Conservation (phyloP, 1,140 invertebrate genomes). For the Pseudomyrmex concolor region DNA sequence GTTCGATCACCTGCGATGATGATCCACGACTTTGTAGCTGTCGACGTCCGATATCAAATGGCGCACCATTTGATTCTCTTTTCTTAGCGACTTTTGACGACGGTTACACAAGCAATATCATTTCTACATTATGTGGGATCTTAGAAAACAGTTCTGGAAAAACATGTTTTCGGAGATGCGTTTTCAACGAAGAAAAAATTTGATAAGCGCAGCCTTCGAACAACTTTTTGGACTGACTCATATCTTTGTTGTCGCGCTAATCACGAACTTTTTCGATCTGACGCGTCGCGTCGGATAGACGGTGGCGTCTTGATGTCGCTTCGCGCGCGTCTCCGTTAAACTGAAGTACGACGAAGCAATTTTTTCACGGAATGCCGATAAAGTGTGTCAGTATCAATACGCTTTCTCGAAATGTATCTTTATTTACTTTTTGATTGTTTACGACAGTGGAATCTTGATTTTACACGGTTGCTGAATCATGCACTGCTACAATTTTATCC, state of each 20-base stretch:
- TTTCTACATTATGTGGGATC: not conserved
- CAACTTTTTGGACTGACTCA: too few relatives aligned
- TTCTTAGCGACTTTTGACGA: not conserved
- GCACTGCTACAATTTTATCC: conserved; percentile 26
- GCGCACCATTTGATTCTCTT: not conserved
- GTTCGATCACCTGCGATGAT: not conserved
- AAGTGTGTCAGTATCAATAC: conserved; percentile 17
- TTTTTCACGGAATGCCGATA: conserved; percentile 19
- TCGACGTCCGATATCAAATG: not conserved
- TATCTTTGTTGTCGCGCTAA: not conserved
- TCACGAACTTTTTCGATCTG: not conserved
- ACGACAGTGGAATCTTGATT: conserved; percentile 22
- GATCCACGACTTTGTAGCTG: not conserved
- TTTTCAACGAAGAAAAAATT: not conserved
- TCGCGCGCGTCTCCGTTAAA: not conserved
- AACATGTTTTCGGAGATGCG: not conserved
- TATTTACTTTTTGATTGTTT: conserved; percentile 56
- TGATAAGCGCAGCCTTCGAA: not conserved
- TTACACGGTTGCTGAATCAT: conserved; percentile 52
- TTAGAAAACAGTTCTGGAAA: too few relatives aligned
- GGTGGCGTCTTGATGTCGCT: not conserved
- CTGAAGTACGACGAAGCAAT: not conserved
- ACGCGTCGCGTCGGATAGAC: not conserved
- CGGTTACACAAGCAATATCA: not conserved
- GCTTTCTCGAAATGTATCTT: conserved; percentile 41